phyloP scores from a whole-genome alignment of 2,113 vertebrate genomes.

The Ceyx margarethae region DNA sequence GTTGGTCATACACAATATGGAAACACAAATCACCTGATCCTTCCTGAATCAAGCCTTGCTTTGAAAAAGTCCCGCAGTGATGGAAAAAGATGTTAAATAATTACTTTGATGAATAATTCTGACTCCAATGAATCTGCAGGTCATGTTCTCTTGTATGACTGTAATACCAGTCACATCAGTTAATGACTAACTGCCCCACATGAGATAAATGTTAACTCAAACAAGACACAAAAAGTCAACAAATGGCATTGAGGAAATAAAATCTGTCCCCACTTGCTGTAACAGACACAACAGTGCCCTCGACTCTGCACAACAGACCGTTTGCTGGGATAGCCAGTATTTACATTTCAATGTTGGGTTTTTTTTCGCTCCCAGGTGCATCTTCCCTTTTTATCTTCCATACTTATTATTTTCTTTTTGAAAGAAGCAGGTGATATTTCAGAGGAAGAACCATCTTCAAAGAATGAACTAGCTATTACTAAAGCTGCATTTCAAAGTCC shows the following conservation, averaged over 20 bases:
- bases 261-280: neutral
- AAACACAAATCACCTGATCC: neutral
- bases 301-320: neutral
- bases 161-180: neutral
- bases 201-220: constrained; percentile 41
- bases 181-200: constrained; percentile 15
- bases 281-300: neutral
- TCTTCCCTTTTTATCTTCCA: neutral
- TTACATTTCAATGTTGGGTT: neutral
- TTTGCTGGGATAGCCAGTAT: neutral
- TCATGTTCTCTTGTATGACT: neutral
- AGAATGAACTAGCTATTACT: neutral
- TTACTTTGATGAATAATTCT: neutral
- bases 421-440: neutral
- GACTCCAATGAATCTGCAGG: neutral
- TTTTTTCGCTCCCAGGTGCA: neutral
- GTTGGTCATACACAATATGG: neutral
- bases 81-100: neutral
- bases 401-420: neutral
- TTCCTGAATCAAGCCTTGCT: neutral
- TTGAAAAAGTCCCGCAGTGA: neutral
- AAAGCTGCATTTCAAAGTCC: constrained; percentile 1
- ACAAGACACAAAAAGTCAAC: constrained; percentile 30
- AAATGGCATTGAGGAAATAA: neutral
- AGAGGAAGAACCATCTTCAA: neutral